Percentiles rank a stretch among this genome's conserved stretches.
These are phyloP conservation scores for Coenonympha arcania DNA, from an alignment of 2,888 invertebrate species.

Conservation along the genomic window DNA sequence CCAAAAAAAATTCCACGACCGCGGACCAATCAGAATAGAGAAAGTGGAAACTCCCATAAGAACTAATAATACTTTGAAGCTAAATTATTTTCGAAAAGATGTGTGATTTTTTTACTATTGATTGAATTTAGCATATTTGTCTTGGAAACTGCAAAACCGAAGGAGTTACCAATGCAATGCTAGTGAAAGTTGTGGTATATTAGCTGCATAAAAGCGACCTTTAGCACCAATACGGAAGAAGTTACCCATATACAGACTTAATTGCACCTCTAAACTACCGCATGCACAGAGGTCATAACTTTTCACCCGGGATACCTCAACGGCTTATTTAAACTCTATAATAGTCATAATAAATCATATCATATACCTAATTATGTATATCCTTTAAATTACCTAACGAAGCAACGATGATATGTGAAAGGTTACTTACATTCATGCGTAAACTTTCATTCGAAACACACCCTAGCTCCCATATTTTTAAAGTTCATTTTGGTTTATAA, in stretches of 20 bases:
- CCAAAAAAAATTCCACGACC: no score
- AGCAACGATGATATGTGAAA: constrained; percentile 20
- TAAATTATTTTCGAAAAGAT: no score
- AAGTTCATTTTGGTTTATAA: neutral
- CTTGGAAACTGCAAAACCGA: no score
- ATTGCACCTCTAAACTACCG: constrained; percentile 1
- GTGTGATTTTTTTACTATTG: no score
- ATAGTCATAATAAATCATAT: constrained; percentile 21
- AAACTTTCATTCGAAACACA: neutral
- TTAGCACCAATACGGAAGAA: neutral
- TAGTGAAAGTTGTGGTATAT: no score
- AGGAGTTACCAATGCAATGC: no score
- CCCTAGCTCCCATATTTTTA: constrained; percentile 1
- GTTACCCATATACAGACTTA: neutral
- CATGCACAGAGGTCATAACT: constrained; percentile 1
- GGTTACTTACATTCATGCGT: constrained; percentile 17
- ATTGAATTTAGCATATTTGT: no score
- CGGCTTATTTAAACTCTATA: constrained; percentile 14
- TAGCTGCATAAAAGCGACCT: neutral
- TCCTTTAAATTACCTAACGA: constrained; percentile 20
- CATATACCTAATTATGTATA: no score
- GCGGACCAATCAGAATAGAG: no score
- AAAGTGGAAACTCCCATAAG: no score
- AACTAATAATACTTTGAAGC: no score
- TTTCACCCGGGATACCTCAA: constrained; percentile 9